Evolutionary conservation across 30 jellyfish, hydroid and myxozoan species (phyloP).

Genomic region (Phacellophora camtschatica): DNA sequence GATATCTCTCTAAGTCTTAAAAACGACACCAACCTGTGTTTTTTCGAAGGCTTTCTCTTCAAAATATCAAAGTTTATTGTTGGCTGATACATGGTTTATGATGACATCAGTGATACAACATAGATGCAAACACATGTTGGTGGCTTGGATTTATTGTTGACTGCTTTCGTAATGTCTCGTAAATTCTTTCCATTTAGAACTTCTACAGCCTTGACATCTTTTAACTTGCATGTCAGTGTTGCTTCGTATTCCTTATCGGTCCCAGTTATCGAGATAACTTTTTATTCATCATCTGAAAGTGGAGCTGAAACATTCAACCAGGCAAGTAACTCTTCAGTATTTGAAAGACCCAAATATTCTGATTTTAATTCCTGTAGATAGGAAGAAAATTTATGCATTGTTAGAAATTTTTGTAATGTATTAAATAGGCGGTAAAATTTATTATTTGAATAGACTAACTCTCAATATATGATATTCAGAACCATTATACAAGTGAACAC

Average conservation of each 20-base stretch:
- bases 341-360: background rate
- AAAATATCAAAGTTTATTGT: background rate
- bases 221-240: background rate
- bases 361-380: background rate
- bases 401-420: too few relatives aligned
- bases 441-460: too few relatives aligned
- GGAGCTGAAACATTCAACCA: background rate
- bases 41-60: background rate
- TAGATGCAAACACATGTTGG: background rate
- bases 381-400: too few relatives aligned
- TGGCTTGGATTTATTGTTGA: background rate
- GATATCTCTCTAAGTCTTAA: background rate
- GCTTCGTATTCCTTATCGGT: background rate
- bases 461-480: too few relatives aligned
- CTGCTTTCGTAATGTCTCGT: background rate
- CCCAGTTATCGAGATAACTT: background rate
- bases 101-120: slow-evolving; percentile 11
- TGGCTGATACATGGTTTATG: slow-evolving; percentile 38
- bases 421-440: too few relatives aligned
- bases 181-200: background rate
- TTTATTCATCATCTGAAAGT: background rate
- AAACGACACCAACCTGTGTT: too few relatives aligned
- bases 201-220: background rate
- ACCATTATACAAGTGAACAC: too few relatives aligned
- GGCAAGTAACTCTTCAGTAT: background rate